Base-by-base conservation (phyloP, 1,140 invertebrate species). In the Myzus persicae region DNA sequence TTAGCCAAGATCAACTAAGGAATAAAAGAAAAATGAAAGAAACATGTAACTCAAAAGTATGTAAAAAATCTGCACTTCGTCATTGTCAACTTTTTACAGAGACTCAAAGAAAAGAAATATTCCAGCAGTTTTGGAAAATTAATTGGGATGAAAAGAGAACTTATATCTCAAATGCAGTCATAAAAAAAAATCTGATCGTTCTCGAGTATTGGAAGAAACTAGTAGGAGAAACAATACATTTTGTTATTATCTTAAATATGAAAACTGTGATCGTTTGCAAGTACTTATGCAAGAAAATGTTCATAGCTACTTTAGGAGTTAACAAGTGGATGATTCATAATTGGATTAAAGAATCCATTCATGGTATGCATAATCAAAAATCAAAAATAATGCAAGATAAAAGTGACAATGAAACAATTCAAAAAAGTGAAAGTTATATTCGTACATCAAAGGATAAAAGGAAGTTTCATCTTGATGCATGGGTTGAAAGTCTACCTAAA, bases 221-320 rank as follows among this genome's bases (percentile, higher is more conserved):
- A 40, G 38, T 84, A 84, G 38, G 22, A 18, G 81, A 42, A 20
- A 84, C n/a, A 84, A 84, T 84, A 42, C 76, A 42, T 84, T 24
- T 2, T 26, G 24, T 84, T 84, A 84, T 26, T 26, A 84, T 84
- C 82, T 42, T 84, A 42, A 84, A 84, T 26, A 84, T 84, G 20
- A 84, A 84, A 84, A 84, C 22, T 84, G 20, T 67, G 90, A 91
- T 67, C 9, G 40, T 40, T 22, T 91, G 38, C 84, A 88, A 90
- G 94, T n/a, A n/a, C n/a, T n/a, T 94, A n/a, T 94, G 94, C 54
- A 94, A 93, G 81, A 4, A 81, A 20, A 94, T 93, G 90, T 94
- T 94, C 51, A 42, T 93, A 82, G 93, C 93, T 44, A 94, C 94
- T 18, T 82, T 94, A 59, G 88, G 90, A 36, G n/a, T 94, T 3